Conservation (phyloP, 2,113 vertebrate genomes). For the Malurus elegans region DNA sequence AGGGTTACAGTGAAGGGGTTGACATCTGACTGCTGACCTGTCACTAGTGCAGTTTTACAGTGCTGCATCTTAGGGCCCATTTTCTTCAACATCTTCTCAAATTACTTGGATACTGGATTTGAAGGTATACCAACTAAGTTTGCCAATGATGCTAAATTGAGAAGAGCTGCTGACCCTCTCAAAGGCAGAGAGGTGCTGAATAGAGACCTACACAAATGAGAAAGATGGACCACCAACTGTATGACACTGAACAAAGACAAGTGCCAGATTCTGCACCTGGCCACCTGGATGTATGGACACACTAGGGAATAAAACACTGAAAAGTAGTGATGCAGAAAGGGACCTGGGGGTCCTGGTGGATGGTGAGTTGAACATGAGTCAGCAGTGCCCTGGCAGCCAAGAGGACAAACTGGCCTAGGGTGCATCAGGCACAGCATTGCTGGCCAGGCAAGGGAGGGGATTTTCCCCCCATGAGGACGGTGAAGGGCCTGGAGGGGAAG, state of each 20-base stretch:
- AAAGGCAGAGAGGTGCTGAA: neutral
- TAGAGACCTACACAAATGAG: neutral
- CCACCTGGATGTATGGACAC: too few relatives aligned
- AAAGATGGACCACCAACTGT: neutral
- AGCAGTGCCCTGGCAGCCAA: neutral
- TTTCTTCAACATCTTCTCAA: neutral
- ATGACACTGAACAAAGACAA: neutral
- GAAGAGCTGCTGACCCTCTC: neutral
- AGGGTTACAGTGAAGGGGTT: neutral
- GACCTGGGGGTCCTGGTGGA: neutral
- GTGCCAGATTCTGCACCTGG: neutral
- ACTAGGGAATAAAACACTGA: neutral
- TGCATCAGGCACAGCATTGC: neutral
- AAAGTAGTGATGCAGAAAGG: neutral
- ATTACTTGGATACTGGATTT: neutral
- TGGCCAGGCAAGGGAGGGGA: neutral
- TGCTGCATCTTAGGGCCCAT: neutral
- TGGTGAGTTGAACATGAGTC: neutral
- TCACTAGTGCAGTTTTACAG: neutral
- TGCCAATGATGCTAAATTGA: accelerated
- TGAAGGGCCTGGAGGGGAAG: neutral
- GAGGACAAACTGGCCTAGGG: neutral
- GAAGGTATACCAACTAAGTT: neutral
- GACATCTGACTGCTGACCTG: neutral
- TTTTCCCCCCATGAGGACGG: accelerated